Conservation (phyloP, 2,113 vertebrate species). For the Strix uralensis region DNA sequence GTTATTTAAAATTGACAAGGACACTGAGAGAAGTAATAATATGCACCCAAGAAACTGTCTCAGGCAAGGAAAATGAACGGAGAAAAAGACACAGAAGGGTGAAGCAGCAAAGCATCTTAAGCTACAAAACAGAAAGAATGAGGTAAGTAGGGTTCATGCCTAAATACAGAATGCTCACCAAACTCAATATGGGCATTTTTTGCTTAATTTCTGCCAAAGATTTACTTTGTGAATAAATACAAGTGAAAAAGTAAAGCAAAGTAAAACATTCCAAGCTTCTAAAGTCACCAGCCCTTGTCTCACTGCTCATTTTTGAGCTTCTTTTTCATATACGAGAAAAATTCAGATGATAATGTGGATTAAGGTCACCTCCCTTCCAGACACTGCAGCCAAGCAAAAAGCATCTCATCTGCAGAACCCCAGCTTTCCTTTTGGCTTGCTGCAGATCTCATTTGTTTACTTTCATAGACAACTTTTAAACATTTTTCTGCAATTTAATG, state of each 20-base stretch:
- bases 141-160: background rate
- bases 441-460: background rate
- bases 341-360: background rate
- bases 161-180: background rate
- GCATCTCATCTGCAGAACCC: background rate
- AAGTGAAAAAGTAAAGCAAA: background rate
- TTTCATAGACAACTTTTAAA: background rate
- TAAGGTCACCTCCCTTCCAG: background rate
- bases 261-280: background rate
- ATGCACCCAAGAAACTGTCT: background rate
- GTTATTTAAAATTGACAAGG: slow-evolving; percentile 1
- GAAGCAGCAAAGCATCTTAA: background rate
- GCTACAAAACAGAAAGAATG: background rate
- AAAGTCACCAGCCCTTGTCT: background rate
- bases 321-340: background rate
- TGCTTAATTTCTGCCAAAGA: background rate
- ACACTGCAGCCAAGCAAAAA: background rate
- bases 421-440: background rate
- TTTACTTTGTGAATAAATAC: background rate
- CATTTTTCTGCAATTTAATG: background rate
- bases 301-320: background rate
- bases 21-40: background rate
- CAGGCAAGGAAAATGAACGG: background rate
- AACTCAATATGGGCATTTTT: background rate
- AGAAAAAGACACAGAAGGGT: background rate